phyloP scores from a whole-genome alignment of 1,140 invertebrate species.

The Drosophila nigromelanica region DNA sequence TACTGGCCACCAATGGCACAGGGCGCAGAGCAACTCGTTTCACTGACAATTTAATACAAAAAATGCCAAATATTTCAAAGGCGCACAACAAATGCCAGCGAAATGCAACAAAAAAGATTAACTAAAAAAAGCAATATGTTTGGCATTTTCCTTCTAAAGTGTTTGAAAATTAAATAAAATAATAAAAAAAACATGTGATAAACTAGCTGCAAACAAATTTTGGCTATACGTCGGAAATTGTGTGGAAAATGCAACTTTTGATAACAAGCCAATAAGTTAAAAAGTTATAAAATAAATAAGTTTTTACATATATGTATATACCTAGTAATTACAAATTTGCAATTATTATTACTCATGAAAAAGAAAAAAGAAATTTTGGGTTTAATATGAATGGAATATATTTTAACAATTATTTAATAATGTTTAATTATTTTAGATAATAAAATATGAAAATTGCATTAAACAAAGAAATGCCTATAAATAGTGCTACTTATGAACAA shows the following conservation, averaged over 20 bases:
- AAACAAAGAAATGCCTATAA: too few species aligned
- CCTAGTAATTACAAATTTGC: too few species aligned
- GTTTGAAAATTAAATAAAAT: conserved; percentile 33
- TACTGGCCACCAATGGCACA: conserved; percentile 5
- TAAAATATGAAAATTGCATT: too few species aligned
- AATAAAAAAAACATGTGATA: conserved; percentile 38
- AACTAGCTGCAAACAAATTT: conserved; percentile 40
- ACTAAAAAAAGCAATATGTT: conserved; percentile 53
- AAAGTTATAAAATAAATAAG: too few species aligned
- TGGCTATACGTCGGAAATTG: not conserved
- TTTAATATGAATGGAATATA: too few species aligned
- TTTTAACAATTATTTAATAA: too few species aligned
- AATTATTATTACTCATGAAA: too few species aligned
- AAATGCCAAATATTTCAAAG: conserved; percentile 73
- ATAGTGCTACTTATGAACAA: too few species aligned
- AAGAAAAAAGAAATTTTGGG: too few species aligned
- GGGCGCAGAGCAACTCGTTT: conserved; percentile 54
- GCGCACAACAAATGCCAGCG: conserved; percentile 45
- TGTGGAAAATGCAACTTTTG: not conserved
- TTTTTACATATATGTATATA: too few species aligned
- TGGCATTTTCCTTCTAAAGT: conserved; percentile 51
- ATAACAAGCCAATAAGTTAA: too few species aligned
- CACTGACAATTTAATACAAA: conserved; percentile 81
- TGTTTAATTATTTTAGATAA: too few species aligned
- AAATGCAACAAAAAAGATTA: conserved; percentile 8